These are phyloP conservation scores for Athalia circularis DNA, from an alignment of 2,888 invertebrate species.

Conservation along the genomic window DNA sequence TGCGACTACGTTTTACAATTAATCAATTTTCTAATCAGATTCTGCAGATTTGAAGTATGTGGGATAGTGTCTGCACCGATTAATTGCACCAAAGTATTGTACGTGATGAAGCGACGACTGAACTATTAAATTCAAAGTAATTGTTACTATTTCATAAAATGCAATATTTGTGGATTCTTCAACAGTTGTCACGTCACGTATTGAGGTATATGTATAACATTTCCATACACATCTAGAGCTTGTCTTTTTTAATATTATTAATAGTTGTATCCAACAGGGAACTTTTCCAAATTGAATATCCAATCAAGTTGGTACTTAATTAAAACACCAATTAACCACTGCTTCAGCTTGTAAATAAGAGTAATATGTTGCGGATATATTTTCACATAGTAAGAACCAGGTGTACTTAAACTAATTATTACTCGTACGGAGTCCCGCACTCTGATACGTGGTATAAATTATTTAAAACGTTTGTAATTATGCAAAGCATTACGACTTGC, in stretches of 20 bases:
- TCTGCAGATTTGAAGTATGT: no score
- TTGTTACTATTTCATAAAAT: background rate
- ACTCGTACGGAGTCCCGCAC: no score
- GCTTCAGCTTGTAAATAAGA: conserved; percentile 19
- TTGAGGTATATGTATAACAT: background rate
- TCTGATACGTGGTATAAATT: background rate
- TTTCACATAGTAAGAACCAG: conserved; percentile 23
- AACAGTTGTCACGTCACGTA: background rate
- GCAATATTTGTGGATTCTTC: background rate
- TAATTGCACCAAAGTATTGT: no score
- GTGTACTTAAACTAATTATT: background rate
- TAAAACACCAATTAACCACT: background rate
- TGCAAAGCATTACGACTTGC: background rate
- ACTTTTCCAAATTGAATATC: background rate
- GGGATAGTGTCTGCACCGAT: no score
- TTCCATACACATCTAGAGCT: background rate
- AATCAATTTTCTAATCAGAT: no score
- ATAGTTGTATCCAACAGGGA: background rate
- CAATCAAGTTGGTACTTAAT: conserved; percentile 10
- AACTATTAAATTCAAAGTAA: background rate
- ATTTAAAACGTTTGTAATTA: conserved; percentile 19
- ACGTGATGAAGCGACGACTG: background rate
- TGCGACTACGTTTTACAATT: no score
- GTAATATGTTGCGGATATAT: conserved; percentile 17
- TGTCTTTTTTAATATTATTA: background rate